phyloP scores from a whole-genome alignment of 2,113 vertebrate genomes.

The Tachycineta bicolor region DNA sequence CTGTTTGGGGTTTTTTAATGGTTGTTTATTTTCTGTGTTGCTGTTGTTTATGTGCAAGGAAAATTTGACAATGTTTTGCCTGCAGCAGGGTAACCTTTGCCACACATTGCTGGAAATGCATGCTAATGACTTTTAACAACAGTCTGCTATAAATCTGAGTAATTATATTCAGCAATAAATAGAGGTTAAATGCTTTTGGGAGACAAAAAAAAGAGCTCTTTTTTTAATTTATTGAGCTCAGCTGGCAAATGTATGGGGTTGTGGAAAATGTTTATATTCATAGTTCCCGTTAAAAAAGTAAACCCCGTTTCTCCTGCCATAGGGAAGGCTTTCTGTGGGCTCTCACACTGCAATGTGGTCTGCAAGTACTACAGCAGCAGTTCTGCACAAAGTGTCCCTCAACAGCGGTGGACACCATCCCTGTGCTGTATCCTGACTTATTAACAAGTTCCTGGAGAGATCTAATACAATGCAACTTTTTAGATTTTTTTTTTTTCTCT shows the following conservation, averaged over 20 bases:
- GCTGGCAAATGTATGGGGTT: not conserved
- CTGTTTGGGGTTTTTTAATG: not conserved
- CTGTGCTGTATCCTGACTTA: not conserved
- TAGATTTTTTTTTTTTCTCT: rapidly evolving
- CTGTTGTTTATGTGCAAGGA: not conserved
- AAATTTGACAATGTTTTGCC: not conserved
- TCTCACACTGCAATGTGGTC: not conserved
- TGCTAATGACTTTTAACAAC: not conserved
- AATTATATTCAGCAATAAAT: not conserved
- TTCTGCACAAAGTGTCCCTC: not conserved
- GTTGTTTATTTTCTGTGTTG: not conserved
- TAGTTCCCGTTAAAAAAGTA: not conserved
- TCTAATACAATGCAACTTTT: not conserved
- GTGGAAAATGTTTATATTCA: not conserved
- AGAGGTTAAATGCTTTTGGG: not conserved
- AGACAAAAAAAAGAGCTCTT: not conserved
- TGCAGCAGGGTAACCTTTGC: conserved; percentile 8
- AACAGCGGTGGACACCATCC: not conserved
- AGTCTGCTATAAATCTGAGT: not conserved
- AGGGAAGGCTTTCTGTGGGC: not conserved
- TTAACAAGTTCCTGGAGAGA: not conserved
- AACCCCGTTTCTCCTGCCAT: not conserved
- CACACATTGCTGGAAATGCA: not conserved
- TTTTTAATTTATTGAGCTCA: not conserved
- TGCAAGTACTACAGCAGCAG: not conserved